Evolutionary conservation across 2,113 vertebrate genomes (phyloP).

Genomic region (Ptychochromis oligacanthus): DNA sequence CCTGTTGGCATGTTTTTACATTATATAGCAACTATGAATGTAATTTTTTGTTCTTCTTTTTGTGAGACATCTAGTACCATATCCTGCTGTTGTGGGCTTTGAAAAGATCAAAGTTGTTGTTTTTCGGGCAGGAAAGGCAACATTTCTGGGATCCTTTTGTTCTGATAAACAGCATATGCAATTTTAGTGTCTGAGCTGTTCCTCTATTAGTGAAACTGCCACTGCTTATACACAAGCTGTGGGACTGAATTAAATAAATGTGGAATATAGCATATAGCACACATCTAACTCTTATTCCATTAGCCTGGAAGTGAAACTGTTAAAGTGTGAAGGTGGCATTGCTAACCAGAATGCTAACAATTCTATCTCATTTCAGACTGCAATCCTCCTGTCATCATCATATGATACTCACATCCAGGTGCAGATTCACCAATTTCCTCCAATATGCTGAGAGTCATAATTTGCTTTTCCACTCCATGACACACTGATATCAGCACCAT

Average conservation of each 20-base stretch:
- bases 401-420: conserved; percentile 1
- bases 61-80: neutral
- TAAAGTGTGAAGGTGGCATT: conserved; percentile 1
- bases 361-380: neutral
- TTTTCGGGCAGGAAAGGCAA: neutral
- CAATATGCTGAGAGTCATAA: conserved; percentile 52
- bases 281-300: neutral
- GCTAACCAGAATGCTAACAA: conserved; percentile 15
- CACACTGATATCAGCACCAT: conserved; percentile 58
- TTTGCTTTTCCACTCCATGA: conserved; percentile 63
- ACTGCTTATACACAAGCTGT: neutral
- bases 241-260: neutral
- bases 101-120: conserved; percentile 11
- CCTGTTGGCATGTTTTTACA: neutral
- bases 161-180: conserved; percentile 9
- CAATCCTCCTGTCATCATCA: neutral
- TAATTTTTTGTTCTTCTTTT: neutral
- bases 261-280: neutral
- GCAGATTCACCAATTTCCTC: conserved; percentile 23
- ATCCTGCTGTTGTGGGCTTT: neutral
- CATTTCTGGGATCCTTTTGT: neutral
- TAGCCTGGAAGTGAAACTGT: neutral
- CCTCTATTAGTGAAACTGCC: neutral
- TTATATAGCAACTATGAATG: neutral
- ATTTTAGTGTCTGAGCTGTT: neutral